Base-by-base conservation (phyloP, 2,113 vertebrate genomes). In the Mellivora capensis region DNA sequence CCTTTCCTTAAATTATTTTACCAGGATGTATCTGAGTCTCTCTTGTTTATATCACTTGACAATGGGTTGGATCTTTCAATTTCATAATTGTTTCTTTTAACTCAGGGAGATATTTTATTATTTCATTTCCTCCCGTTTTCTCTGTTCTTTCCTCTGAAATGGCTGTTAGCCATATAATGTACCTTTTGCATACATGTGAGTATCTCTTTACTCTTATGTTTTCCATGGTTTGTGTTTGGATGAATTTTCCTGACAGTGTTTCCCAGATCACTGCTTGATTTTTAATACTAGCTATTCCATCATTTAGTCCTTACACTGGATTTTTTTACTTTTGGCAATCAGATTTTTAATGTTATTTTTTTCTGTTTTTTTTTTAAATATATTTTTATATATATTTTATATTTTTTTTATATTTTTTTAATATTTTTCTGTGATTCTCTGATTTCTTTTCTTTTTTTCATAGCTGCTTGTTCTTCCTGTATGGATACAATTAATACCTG, bases 321-420 rank as follows among this genome's bases (percentile, higher is more conserved):
- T 29, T 76, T 74, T 61, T 54, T 72, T 7, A 59, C 29, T 96
- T 72, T 18, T 54, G 52, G 52, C 52, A 57, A 34, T 47, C 47
- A 82, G 39, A 88, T 72, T 93, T 96, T 83, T 93, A 47, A 49
- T n/a, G n/a, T n/a, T n/a, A n/a, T n/a, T n/a, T n/a, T n/a, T n/a
- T n/a, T n/a, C n/a, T n/a, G n/a, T n/a, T n/a, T n/a, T n/a, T n/a
- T n/a, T n/a, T n/a, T n/a, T n/a, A n/a, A n/a, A n/a, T n/a, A n/a
- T n/a, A n/a, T n/a, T n/a, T n/a, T n/a, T n/a, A n/a, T n/a, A n/a
- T n/a, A n/a, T n/a, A n/a, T n/a, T n/a, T n/a, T n/a, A n/a, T n/a
- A n/a, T n/a, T n/a, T n/a, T n/a, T n/a, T n/a, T n/a, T n/a, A n/a
- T n/a, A n/a, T n/a, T n/a, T n/a, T n/a, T n/a, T n/a, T n/a, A n/a